phyloP scores from a whole-genome alignment of 2,797 vertebrate genomes.

The Lithobates sylvaticus region DNA sequence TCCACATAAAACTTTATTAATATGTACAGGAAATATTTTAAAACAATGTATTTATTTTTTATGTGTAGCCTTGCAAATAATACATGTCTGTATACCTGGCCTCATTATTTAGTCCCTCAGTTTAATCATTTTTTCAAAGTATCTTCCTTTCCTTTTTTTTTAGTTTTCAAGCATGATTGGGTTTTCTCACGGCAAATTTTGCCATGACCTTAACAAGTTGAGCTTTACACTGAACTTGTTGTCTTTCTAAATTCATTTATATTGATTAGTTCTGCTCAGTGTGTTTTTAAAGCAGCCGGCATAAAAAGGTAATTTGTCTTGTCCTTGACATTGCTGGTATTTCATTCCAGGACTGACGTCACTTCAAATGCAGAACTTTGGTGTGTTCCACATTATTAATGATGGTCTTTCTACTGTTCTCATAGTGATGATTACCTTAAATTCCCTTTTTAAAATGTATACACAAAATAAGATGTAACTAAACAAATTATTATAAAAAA shows the following conservation, averaged over 20 bases:
- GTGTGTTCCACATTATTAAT: background rate
- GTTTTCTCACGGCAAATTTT: constrained; percentile 22
- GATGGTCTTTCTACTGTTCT: background rate
- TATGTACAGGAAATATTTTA: too few relatives aligned
- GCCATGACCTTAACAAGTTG: constrained; percentile 54
- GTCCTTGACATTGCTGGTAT: background rate
- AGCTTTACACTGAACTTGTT: constrained; percentile 65
- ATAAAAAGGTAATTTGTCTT: constrained; percentile 63
- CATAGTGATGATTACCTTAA: background rate
- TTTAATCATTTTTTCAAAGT: too few relatives aligned
- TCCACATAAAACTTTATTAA: too few relatives aligned
- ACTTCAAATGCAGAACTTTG: background rate
- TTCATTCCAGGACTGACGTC: background rate
- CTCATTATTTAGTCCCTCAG: too few relatives aligned
- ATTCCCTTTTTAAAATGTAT: background rate
- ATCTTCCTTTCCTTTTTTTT: background rate
- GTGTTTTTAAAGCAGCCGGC: constrained; percentile 66
- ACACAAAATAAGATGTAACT: background rate
- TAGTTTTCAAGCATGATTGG: background rate
- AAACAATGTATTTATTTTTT: too few relatives aligned
- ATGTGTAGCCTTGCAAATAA: too few relatives aligned
- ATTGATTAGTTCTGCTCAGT: constrained; percentile 70
- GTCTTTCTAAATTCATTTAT: constrained; percentile 66
- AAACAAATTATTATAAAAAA: background rate
- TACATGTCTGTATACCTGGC: too few relatives aligned